These are phyloP conservation scores for Thalassophryne amazonica DNA, from an alignment of 2,797 vertebrate genomes.

Conservation along the genomic window DNA sequence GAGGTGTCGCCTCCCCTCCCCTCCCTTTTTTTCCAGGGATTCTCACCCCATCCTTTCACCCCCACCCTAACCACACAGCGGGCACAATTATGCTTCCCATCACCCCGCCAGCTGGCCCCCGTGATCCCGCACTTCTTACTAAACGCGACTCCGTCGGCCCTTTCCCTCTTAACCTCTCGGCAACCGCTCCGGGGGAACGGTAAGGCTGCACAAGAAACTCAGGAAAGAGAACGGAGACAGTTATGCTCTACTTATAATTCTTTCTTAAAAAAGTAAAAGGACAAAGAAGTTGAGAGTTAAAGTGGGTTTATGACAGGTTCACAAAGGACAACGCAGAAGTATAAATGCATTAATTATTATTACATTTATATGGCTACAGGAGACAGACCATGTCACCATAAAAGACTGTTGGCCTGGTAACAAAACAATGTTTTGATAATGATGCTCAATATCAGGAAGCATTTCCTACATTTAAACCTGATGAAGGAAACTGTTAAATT, in stretches of 20 bases:
- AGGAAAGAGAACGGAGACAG: slow-evolving; percentile 41
- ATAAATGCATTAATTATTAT: not conserved
- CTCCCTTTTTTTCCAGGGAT: slow-evolving; percentile 64
- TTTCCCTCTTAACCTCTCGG: slow-evolving; percentile 79
- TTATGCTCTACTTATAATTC: slow-evolving; percentile 57
- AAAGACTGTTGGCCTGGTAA: slow-evolving; percentile 13
- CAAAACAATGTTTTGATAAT: slow-evolving; percentile 14
- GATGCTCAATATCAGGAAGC: slow-evolving; percentile 16
- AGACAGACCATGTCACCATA: slow-evolving; percentile 6
- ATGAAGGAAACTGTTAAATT: slow-evolving; percentile 12
- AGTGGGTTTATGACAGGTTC: slow-evolving; percentile 1
- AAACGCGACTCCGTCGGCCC: slow-evolving; percentile 73
- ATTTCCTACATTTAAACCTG: slow-evolving; percentile 10
- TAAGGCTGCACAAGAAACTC: slow-evolving; percentile 57
- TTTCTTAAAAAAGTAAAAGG: slow-evolving; percentile 21
- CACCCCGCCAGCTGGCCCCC: slow-evolving; percentile 80
- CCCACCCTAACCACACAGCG: slow-evolving; percentile 73
- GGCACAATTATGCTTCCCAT: slow-evolving; percentile 82
- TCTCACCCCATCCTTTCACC: slow-evolving; percentile 74
- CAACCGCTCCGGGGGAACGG: slow-evolving; percentile 71
- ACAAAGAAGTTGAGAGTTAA: slow-evolving; percentile 29
- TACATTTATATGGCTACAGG: slow-evolving; percentile 11
- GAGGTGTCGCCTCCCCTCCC: slow-evolving; percentile 79
- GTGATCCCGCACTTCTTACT: slow-evolving; percentile 77
- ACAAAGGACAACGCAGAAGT: not conserved